Base-by-base conservation (phyloP, 2,797 vertebrate species). In the Gephyroberyx darwinii region DNA sequence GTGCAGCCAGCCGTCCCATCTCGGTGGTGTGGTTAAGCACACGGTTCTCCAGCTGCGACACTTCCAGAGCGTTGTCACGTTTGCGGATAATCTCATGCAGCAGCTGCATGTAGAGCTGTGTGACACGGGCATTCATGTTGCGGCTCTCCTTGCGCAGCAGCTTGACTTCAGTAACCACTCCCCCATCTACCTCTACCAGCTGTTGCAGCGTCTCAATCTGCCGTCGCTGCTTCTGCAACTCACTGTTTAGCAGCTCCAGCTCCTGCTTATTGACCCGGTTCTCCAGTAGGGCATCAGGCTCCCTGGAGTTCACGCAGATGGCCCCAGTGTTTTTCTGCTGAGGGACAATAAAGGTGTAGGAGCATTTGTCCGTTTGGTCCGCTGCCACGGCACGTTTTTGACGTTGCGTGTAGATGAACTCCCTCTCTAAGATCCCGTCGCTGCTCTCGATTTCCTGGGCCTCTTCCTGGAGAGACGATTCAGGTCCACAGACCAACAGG, bases 61-160 rank as follows among this genome's bases (percentile, higher is more conserved):
- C 93, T 89, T 98, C 97, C 43, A 98, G 90, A 0, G 97, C 95
- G 0, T 96, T 97, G 92, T 98, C 97, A 8, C 97, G 90, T 85
- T 98, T 97, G 59, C 96, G 93, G 71, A 98, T 97, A 75, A 97
- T 98, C 90, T 98, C 97, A 5, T 98, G 97, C 74, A 98, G 90
- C 64, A 98, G 92, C 91, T 98, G 97, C 96, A 97, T 98, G 86
- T 98, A 98, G 37, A 98, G 94, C 83, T 97, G 96, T 0, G 97
- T 98, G 54, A 98, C 96, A 0, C 96, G 86, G 0, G 96, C 96
- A 91, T 98, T 97, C 97, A 98, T 97, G 86, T 97, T 97, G 80
- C 96, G 95, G 76, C 96, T 98, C 86, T 98, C 97, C 87, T 98
- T 98, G 47, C 96, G 93, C 74, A 98, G 87, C 47, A 98, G 93